A percentile compares a stretch with the other conserved stretches of the same genome.
Conservation (phyloP, 35 echinoderm and acorn worm genomes). For the Heliocidaris erythrogramma region DNA sequence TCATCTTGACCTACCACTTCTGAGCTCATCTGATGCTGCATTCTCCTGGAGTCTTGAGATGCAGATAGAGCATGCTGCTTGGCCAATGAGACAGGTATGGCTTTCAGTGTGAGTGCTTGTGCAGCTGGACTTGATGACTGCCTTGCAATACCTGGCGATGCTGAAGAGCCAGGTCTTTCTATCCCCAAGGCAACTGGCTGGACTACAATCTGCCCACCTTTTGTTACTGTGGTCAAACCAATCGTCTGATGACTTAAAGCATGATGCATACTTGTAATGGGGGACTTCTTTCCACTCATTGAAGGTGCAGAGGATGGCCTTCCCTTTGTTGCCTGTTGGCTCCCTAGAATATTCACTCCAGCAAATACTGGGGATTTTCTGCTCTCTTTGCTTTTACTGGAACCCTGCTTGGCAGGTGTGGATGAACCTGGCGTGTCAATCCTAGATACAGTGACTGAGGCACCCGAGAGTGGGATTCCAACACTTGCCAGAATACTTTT, state of each 20-base stretch:
- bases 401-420: not conserved
- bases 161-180: slow-evolving; percentile 2
- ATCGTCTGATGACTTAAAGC: slow-evolving; percentile 37
- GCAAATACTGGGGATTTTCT: slow-evolving; percentile 34
- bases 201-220: slow-evolving; percentile 39
- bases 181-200: slow-evolving; percentile 29
- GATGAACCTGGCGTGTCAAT: slow-evolving; percentile 3
- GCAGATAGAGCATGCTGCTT: slow-evolving; percentile 4
- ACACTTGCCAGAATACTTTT: slow-evolving; percentile 70
- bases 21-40: not conserved
- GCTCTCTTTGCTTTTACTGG: slow-evolving; percentile 20
- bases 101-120: slow-evolving; percentile 14
- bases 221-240: slow-evolving; percentile 39
- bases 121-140: not conserved
- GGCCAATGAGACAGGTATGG: not conserved
- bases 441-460: slow-evolving; percentile 31
- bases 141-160: not conserved
- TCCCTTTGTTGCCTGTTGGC: not conserved
- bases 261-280: slow-evolving; percentile 40
- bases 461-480: slow-evolving; percentile 34
- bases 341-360: not conserved
- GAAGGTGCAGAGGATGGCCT: slow-evolving; percentile 27
- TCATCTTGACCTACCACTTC: not conserved
- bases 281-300: slow-evolving; percentile 30
- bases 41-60: not conserved